A percentile compares a stretch with the other conserved stretches of the same genome.
Conservation (phyloP, 1,140 invertebrate genomes). For the Aporrectodea caliginosa region DNA sequence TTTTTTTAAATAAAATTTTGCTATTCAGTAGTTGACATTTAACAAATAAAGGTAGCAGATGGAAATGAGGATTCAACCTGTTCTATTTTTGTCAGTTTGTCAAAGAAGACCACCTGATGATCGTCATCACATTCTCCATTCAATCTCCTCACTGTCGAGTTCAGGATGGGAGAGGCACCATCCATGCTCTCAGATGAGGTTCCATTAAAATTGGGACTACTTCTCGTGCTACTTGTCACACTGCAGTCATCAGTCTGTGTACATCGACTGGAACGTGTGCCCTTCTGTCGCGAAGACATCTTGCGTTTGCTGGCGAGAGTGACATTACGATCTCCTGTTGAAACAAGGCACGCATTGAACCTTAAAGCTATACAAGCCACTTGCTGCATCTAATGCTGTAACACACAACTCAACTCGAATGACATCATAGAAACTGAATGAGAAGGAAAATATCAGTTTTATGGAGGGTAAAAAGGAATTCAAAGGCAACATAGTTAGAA, state of each 20-base stretch:
- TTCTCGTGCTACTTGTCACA: conserved; percentile 11
- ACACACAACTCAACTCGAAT: too few relatives aligned
- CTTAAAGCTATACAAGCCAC: too few relatives aligned
- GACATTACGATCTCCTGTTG: conserved; percentile 39
- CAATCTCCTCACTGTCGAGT: neutral
- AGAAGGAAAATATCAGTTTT: too few relatives aligned
- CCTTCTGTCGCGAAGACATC: conserved; percentile 50
- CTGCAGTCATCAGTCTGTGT: conserved; percentile 46
- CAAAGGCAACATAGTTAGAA: too few relatives aligned
- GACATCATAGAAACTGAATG: too few relatives aligned
- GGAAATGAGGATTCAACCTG: neutral
- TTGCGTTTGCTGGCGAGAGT: conserved; percentile 49
- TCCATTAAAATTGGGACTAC: neutral
- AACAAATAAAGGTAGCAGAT: too few relatives aligned
- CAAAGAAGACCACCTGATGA: neutral
- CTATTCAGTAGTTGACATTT: too few relatives aligned
- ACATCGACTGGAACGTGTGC: conserved; percentile 38
- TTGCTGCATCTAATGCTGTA: too few relatives aligned
- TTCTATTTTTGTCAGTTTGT: neutral
- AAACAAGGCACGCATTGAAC: too few relatives aligned
- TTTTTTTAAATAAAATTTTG: too few relatives aligned
- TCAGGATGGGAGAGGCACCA: neutral
- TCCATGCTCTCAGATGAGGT: neutral
- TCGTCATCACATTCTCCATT: neutral
- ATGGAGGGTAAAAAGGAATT: too few relatives aligned